Evolutionary conservation across 2,113 vertebrate genomes (phyloP).

Genomic region (Chaetorhynchus papuensis): DNA sequence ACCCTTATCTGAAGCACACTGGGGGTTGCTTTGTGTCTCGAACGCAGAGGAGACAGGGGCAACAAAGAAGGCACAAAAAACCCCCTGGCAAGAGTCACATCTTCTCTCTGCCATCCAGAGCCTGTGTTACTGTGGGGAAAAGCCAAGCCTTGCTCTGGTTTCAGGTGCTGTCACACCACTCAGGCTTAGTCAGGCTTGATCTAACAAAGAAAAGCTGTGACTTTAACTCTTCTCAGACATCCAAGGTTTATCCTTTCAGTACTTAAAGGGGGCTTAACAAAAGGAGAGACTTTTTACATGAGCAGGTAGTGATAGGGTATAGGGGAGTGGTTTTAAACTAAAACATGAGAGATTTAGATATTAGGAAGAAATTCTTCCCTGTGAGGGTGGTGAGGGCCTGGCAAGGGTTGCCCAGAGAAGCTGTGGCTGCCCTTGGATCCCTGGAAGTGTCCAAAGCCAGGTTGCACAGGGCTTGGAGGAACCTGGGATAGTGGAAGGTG

Average conservation of each 20-base stretch:
- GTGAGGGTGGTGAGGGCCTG: rapidly evolving
- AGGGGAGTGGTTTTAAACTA: not conserved
- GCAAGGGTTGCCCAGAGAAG: not conserved
- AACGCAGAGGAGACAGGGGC: not conserved
- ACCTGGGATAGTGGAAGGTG: rapidly evolving
- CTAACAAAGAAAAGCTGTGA: not conserved
- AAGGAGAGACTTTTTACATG: not conserved
- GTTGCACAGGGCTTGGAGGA: rapidly evolving
- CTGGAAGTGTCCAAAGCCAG: not conserved
- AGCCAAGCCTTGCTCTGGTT: not conserved
- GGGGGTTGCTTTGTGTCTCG: not conserved
- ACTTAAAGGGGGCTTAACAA: not conserved
- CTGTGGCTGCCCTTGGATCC: not conserved
- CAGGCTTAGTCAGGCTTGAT: not conserved
- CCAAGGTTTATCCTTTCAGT: not conserved
- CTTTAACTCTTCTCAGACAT: not conserved
- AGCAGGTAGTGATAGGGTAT: not conserved
- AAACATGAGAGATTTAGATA: not conserved
- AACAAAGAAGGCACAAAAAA: not conserved
- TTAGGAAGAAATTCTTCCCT: not conserved
- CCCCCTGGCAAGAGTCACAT: not conserved
- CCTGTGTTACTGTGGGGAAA: not conserved
- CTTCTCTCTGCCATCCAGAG: not conserved
- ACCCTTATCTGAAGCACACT: not conserved
- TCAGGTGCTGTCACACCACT: not conserved